Percentiles rank a stretch among this genome's conserved stretches.
Conservation (phyloP, 2,113 vertebrate species). For the Argyrosomus japonicus region DNA sequence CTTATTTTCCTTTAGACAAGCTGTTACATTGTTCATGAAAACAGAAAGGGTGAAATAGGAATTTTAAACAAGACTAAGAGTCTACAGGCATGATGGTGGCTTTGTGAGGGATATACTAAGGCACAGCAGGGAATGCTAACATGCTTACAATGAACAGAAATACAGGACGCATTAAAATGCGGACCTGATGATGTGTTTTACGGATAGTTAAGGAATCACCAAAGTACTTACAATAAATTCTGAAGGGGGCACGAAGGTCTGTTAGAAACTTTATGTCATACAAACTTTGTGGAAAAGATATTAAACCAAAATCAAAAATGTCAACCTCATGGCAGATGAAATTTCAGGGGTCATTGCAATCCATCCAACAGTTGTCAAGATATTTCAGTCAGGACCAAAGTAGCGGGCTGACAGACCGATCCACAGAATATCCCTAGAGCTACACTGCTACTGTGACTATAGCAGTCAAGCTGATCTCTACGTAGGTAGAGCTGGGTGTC, state of each 20-base stretch:
- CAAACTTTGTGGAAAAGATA: no score
- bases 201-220: not conserved
- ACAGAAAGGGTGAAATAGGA: not conserved
- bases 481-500: not conserved
- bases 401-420: no score
- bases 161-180: no score
- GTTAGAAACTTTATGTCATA: no score
- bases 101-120: not conserved
- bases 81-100: not conserved
- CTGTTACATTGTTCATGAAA: conserved; percentile 21
- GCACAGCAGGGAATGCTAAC: not conserved
- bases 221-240: not conserved
- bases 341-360: not conserved
- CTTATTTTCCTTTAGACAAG: conserved; percentile 25
- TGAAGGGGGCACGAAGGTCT: not conserved
- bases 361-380: not conserved
- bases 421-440: not conserved
- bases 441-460: not conserved
- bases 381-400: not conserved
- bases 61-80: conserved; percentile 12
- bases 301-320: no score
- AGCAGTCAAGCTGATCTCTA: not conserved
- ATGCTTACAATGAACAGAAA: not conserved
- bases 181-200: not conserved
- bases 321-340: not conserved